A percentile compares a stretch with the other conserved stretches of the same genome.
phyloP scores from a whole-genome alignment of 1,140 invertebrate genomes.

The Whitmania pigra region DNA sequence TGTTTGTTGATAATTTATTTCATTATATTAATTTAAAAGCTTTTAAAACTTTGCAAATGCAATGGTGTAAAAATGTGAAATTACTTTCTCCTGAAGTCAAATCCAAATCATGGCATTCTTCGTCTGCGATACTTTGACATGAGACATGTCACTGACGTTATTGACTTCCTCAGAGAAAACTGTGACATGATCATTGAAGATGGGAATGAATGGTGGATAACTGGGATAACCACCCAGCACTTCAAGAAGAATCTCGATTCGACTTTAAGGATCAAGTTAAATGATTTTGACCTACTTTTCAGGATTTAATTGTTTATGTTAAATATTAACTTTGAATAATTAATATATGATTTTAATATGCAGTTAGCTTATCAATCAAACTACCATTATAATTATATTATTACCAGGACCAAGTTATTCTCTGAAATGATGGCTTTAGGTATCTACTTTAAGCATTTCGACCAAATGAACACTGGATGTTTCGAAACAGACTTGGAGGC shows the following conservation, averaged over 20 bases:
- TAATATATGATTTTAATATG: no score
- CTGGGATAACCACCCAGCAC: background rate
- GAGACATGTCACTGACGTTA: background rate
- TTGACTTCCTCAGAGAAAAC: conserved; percentile 5
- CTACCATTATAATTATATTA: background rate
- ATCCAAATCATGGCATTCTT: background rate
- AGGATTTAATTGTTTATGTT: no score
- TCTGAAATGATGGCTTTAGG: background rate
- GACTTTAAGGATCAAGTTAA: background rate
- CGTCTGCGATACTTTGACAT: background rate
- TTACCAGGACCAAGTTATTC: background rate
- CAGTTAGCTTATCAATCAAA: no score
- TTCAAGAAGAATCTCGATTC: conserved; percentile 3
- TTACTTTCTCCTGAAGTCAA: no score
- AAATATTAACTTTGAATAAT: no score
- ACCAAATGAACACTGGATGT: background rate
- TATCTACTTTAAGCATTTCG: background rate
- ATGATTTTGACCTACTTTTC: background rate
- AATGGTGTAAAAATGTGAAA: no score
- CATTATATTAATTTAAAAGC: no score
- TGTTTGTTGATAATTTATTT: no score
- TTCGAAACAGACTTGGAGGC: background rate
- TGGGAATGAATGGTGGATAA: background rate
- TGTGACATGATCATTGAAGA: background rate
- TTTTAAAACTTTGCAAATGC: no score